Conservation (phyloP, 2,888 invertebrate species). For the Willowsia nigromaculata region DNA sequence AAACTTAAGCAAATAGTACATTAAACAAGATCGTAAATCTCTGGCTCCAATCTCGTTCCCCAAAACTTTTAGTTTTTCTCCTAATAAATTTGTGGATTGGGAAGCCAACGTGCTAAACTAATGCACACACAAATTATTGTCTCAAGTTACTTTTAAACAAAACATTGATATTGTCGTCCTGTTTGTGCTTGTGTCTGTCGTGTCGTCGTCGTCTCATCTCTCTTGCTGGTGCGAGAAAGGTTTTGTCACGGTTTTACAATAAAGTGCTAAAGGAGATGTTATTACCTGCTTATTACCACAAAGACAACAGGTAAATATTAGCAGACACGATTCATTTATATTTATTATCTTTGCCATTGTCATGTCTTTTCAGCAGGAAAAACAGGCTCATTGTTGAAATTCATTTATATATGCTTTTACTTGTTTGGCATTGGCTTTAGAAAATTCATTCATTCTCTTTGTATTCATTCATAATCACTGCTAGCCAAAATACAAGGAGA, state of each 20-base stretch:
- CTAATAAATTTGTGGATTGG: slow-evolving; percentile 29
- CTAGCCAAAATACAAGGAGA: too few relatives aligned
- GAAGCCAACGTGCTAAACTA: slow-evolving; percentile 14
- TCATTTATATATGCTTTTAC: background rate
- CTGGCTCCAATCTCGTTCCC: slow-evolving; percentile 68
- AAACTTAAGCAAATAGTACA: slow-evolving; percentile 45
- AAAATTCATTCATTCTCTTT: slow-evolving; percentile 32
- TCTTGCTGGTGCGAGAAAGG: slow-evolving; percentile 15
- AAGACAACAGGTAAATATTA: slow-evolving; percentile 62
- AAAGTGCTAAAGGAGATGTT: slow-evolving; percentile 58
- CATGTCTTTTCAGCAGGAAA: background rate
- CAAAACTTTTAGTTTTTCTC: slow-evolving; percentile 26
- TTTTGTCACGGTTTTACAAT: slow-evolving; percentile 70
- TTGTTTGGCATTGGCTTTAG: background rate
- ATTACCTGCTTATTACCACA: slow-evolving; percentile 37
- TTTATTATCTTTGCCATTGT: background rate
- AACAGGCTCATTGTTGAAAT: background rate
- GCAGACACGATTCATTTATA: slow-evolving; percentile 19
- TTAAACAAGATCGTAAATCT: slow-evolving; percentile 61
- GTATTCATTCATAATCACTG: slow-evolving; percentile 31
- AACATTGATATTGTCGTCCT: slow-evolving; percentile 25
- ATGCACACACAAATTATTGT: slow-evolving; percentile 57
- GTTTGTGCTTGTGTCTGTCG: slow-evolving; percentile 1
- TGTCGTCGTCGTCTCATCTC: slow-evolving; percentile 30
- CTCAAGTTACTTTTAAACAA: slow-evolving; percentile 70